Evolutionary conservation across 2,888 invertebrate genomes (phyloP), one percentile per base, ranked within the genome.

Genomic region (Mesorhabditis belari): DNA sequence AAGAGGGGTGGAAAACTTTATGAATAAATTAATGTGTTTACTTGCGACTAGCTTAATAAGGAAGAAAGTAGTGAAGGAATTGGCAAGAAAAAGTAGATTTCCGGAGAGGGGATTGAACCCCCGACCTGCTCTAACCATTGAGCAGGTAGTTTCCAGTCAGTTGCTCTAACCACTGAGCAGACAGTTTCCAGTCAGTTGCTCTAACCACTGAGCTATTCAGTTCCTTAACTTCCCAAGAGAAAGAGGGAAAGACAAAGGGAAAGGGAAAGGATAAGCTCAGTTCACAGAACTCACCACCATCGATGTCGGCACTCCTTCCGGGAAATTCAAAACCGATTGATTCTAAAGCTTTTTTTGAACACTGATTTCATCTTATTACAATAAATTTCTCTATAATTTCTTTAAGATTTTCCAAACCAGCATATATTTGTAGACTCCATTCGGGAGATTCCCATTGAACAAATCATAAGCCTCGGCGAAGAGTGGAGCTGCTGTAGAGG

Each of bases 401-500:
- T 4, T 55, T 49, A 54, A 52, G 27, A 26, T 1, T 2, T 3
- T 27, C 29, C 64, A 26, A 17, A 71, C 73, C 60, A 66, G 58
- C 71, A 73, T 73, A 55, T 68, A 68, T 29, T 64, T 60, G 57
- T 64, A 71, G 2, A 71, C 60, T 61, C 66, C 57, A 50, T 76
- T 71, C 3, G 70, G 63, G 49, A 70, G 70, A 24, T 62, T 64
- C 5, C 70, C 65, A 55, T 75, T 70, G 58, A 74, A 55, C 23
- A 66, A 64, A 58, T 76, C 70, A 50, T 75, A 76, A 54, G 74
- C 74, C 6, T 67, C 84, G 61, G 88, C 86, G 88, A 89, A 90
- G 3, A 90, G 81, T 0, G 90, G 90, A 0, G 88, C 84, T 6
- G 89, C 83, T 73, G 89, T 68, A 5, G 68, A 64, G 2, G 75